Evolutionary conservation across 2,797 vertebrate genomes (phyloP), one percentile per base, ranked within the genome.

Genomic region (Chrosomus eos): DNA sequence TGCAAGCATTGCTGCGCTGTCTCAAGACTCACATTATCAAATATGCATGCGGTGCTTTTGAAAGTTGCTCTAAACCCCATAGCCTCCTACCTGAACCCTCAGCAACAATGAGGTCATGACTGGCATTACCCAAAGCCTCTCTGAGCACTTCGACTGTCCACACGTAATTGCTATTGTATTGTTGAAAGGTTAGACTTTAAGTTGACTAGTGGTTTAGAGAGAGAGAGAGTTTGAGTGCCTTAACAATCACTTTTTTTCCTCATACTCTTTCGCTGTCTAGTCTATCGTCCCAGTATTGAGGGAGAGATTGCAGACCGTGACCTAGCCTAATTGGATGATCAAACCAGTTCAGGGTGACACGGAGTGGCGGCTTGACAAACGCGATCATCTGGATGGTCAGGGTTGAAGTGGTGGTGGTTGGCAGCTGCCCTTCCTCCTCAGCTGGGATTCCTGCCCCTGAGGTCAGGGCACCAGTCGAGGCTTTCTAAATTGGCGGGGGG

Each of bases 331-430:
- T 95, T 94, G 93, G 77, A 89, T 93, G 93, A 95, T 95, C 94
- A 95, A 92, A 90, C 90, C 88, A 84, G 87, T 68, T 60, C 87
- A 19, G 77, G 83, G 72, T 95, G 94, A 95, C 93, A 26, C 89
- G 87, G 92, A 94, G 92, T 96, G 95, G 95, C 94, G 94, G 93
- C 91, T 94, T 95, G 95, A 96, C 95, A 96, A 94, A 95, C 84
- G 93, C 92, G 91, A 92, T 96, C 94, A 95, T 95, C 93, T 93
- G 92, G 92, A 95, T 93, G 91, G 91, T 88, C 89, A 14, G 81
- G 91, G 93, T 93, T 94, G 95, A 95, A 94, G 93, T 91, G 92
- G 93, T 86, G 82, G 87, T 93, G 92, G 91, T 94, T 96, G 95
- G 94, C 95, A 96, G 95, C 93, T 95, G 93, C 94, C 93, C 91